These are phyloP conservation scores for Ctenodactylus gundi DNA, from an alignment of 2,113 vertebrate genomes.

Conservation along the genomic window DNA sequence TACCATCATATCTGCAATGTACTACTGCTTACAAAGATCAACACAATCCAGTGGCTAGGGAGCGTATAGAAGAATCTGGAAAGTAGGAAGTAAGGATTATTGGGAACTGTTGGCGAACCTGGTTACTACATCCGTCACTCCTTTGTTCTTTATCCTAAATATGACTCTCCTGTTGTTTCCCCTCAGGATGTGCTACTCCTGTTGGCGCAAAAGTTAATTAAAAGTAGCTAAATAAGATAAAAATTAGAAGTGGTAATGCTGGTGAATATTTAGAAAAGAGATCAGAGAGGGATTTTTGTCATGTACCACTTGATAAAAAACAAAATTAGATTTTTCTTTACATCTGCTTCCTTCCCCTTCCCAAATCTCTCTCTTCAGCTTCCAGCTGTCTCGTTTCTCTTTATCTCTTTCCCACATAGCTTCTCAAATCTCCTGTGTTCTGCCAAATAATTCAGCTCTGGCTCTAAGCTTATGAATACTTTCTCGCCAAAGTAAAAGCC, in stretches of 20 bases:
- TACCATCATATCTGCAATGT: neutral
- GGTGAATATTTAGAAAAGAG: constrained; percentile 37
- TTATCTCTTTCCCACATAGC: constrained; percentile 57
- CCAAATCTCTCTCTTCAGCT: constrained; percentile 38
- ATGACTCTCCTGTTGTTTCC: neutral
- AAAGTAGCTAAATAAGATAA: constrained; percentile 12
- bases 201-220: neutral
- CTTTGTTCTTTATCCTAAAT: constrained; percentile 1
- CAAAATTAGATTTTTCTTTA: constrained; percentile 53
- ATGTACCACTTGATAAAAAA: neutral
- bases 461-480: constrained; percentile 5
- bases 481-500: constrained; percentile 37
- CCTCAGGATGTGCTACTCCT: neutral
- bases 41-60: neutral
- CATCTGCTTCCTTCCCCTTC: constrained; percentile 28
- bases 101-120: neutral
- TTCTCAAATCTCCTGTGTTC: constrained; percentile 17
- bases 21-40: neutral
- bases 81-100: neutral
- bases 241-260: constrained; percentile 3
- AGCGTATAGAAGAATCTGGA: neutral
- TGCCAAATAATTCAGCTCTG: constrained; percentile 45
- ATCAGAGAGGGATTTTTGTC: constrained; percentile 46
- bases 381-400: constrained; percentile 43
- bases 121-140: neutral